Evolutionary conservation across 1,140 invertebrate genomes (phyloP).

Genomic region (Bombus polaris): DNA sequence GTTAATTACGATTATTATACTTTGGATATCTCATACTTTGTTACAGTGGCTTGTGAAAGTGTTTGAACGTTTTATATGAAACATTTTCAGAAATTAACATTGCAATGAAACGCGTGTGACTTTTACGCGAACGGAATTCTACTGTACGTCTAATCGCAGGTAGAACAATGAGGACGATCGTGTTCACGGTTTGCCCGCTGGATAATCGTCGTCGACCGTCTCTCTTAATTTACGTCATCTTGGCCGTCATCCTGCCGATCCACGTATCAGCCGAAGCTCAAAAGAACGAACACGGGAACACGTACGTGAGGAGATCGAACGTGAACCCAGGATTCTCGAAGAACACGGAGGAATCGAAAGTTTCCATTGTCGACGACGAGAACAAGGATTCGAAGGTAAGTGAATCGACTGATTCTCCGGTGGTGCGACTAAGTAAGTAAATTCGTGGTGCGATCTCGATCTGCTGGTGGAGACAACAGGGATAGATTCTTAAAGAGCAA

Average conservation of each 20-base stretch:
- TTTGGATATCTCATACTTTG: no score
- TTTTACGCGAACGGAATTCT: background rate
- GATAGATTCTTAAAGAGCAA: conserved; percentile 7
- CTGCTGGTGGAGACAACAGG: background rate
- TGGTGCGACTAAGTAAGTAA: background rate
- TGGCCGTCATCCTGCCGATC: conserved; percentile 14
- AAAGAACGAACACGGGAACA: background rate
- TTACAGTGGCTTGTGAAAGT: no score
- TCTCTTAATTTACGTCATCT: conserved; percentile 24
- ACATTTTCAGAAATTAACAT: no score
- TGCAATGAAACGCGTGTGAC: no score
- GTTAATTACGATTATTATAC: no score
- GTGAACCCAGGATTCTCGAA: background rate
- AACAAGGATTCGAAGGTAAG: background rate
- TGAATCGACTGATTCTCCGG: fast-evolving
- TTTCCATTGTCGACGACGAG: background rate
- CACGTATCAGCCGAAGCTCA: background rate
- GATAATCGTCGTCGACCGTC: conserved; percentile 2
- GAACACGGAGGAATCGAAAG: background rate
- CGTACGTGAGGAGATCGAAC: background rate
- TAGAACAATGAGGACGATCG: conserved; percentile 9
- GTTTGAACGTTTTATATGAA: no score
- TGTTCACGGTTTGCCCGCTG: background rate
- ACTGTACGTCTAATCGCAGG: background rate
- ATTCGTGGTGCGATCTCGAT: no score